Evolutionary conservation across 2,888 invertebrate genomes (phyloP), one percentile per base, ranked within the genome.

Genomic region (Tipula unca): DNA sequence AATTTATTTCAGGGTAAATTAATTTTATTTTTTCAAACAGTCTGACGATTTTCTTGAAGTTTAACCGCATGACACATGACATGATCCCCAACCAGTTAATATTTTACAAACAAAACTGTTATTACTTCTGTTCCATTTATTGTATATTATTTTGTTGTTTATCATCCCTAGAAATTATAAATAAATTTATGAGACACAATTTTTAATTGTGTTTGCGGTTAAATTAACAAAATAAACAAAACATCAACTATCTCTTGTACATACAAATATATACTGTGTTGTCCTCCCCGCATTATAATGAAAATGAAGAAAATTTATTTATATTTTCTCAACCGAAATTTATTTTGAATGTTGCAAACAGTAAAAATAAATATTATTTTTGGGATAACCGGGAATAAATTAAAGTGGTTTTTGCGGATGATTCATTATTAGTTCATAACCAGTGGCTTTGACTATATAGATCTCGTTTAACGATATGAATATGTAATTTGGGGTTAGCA

Each of bases 171-270:
- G 69, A 69, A 69, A 69, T 69, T 69, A 69, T 69, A 69, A 69
- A 69, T 69, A 69, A 69, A 69, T 69, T 69, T 69, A 69, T 25
- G 69, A 25, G 69, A 69, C 69, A 83, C 83, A 83, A 83, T 32
- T 32, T 32, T 32, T 83, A 83, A 83, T 83, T 83, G 83, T 83
- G 83, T 83, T 83, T 83, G 35, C 35, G 83, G 83, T 83, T 83
- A 83, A 83, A 83, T 83, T 83, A 32, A 83, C 32, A 83, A 83
- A 83, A 83, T 83, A 83, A 83, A 83, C 29, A 29, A 17, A 83
- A 83, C 83, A 83, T 29, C 29, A 32, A 83, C 83, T 69, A 69
- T 69, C 69, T 25, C 69, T 69, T 3, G 17, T 17, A 25, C 13
- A 69, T 4, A n/a, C n/a, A n/a, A n/a, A n/a, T n/a, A n/a, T n/a